Conservation (phyloP, 2,888 invertebrate genomes). For the Phaedon cochleariae region DNA sequence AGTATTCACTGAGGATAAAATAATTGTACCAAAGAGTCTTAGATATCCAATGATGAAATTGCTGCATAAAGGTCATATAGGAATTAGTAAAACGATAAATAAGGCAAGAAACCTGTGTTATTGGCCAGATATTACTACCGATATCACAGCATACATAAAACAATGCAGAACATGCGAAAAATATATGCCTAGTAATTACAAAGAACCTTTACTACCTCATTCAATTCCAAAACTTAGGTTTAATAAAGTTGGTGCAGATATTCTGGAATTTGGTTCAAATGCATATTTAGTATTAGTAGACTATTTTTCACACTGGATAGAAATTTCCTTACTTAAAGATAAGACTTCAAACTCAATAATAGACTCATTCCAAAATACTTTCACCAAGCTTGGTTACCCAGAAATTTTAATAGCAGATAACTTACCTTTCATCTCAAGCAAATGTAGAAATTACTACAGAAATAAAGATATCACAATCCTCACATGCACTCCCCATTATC, state of each 20-base stretch:
- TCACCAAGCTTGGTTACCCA: constrained; percentile 46
- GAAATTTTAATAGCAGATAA: constrained; percentile 43
- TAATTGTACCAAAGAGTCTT: constrained; percentile 3
- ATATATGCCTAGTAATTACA: constrained; percentile 26
- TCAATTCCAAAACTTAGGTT: constrained; percentile 37
- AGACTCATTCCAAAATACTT: constrained; percentile 37
- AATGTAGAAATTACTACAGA: constrained; percentile 36
- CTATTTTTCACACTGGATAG: constrained; percentile 43
- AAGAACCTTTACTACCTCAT: constrained; percentile 41
- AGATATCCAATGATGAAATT: constrained; percentile 23
- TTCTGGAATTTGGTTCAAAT: constrained; percentile 33
- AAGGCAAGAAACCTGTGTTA: constrained; percentile 14
- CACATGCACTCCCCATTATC: constrained; percentile 28
- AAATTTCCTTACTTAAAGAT: constrained; percentile 23
- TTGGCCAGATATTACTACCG: constrained; percentile 19
- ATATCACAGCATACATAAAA: constrained; percentile 16
- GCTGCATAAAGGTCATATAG: constrained; percentile 38
- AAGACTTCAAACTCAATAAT: constrained; percentile 43
- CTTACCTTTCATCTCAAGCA: constrained; percentile 38
- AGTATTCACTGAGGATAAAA: constrained; percentile 7
- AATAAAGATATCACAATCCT: constrained; percentile 37
- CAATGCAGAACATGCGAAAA: constrained; percentile 22
- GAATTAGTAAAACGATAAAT: constrained; percentile 17
- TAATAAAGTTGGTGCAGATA: constrained; percentile 39
- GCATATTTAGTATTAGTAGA: constrained; percentile 38